Evolutionary conservation across 2,888 invertebrate genomes (phyloP), one percentile per base, ranked within the genome.

Genomic region (Blastobasis lacticolella): DNA sequence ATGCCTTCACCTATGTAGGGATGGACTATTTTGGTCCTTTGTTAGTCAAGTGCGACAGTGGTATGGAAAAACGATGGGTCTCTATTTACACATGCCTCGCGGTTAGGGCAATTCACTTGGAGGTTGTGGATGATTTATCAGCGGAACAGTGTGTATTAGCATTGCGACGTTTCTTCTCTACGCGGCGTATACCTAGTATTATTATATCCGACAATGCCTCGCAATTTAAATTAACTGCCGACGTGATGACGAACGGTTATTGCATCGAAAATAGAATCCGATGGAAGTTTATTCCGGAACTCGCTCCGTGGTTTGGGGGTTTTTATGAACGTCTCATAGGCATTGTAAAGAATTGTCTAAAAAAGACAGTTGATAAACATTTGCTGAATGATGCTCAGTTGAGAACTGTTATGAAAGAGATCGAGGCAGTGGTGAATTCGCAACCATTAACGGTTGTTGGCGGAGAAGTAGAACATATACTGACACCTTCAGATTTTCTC

Each of bases 221-320:
- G n/a, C 40, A 50, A 6, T 50, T 50, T 37, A 50, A 50, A 42
- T 10, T 50, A 5, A 37, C 40, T 4, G 40, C 50, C 6, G 50
- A 50, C 6, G 42, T 50, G 6, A 37, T 50, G n/a, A 40, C 23
- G 1, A 4, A 6, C 5, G 5, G 5, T 9, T 55, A 53, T 23
- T 55, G 55, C 23, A 49, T 49, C 9, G 37, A 46, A n/a, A 51
- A 55, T 38, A 48, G 49, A 9, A 48, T 53, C 10, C 10, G 38
- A 41, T 52, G 50, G 50, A 49, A 38, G 43, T 54, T 56, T 38
- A 54, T 54, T 23, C 54, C 54, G 9, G 48, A 57, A 46, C 43
- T 57, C 38, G 54, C 54, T 23, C 57, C 54, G 10, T 54, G 53
- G 54, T 51, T 48, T 44, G 57, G 57, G 4, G 57, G 57, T 5